phyloP scores from a whole-genome alignment of 2,113 vertebrate species.

The Tympanuchus pallidicinctus region DNA sequence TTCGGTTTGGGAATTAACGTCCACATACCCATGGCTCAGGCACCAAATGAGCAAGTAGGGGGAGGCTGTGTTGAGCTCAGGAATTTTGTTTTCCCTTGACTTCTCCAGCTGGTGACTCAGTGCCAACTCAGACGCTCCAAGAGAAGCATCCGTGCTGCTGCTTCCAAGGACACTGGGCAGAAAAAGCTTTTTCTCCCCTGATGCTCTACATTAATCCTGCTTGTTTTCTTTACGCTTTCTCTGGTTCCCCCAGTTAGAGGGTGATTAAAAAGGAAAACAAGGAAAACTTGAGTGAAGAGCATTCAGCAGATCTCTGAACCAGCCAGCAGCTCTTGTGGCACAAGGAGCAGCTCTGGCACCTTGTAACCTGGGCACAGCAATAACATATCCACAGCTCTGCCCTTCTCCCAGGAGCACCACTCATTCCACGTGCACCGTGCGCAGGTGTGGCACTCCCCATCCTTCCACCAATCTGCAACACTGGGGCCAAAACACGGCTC shows the following conservation, averaged over 20 bases:
- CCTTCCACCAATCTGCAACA: not conserved
- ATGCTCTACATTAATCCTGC: not conserved
- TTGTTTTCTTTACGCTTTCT: not conserved
- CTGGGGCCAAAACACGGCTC: accelerated
- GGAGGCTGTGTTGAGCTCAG: not conserved
- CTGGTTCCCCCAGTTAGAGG: not conserved
- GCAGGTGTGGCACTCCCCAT: not conserved
- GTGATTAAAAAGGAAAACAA: not conserved
- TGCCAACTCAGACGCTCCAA: not conserved
- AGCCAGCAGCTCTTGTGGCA: not conserved
- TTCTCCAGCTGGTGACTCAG: conserved; percentile 13
- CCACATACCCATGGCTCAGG: not conserved
- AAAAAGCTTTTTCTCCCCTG: not conserved
- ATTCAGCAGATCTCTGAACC: accelerated
- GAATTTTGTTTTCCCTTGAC: conserved; percentile 30
- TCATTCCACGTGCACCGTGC: not conserved
- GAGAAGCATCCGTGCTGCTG: not conserved
- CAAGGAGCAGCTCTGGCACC: not conserved
- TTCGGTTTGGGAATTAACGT: not conserved
- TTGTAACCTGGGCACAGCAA: accelerated
- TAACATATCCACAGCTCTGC: not conserved
- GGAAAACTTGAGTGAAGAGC: not conserved
- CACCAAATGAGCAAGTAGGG: not conserved
- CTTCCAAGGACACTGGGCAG: not conserved
- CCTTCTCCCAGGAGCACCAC: not conserved